Percentiles rank a stretch among this genome's conserved stretches.
Evolutionary conservation across 2,888 invertebrate genomes (phyloP).

Genomic region (Megamerina dolium): DNA sequence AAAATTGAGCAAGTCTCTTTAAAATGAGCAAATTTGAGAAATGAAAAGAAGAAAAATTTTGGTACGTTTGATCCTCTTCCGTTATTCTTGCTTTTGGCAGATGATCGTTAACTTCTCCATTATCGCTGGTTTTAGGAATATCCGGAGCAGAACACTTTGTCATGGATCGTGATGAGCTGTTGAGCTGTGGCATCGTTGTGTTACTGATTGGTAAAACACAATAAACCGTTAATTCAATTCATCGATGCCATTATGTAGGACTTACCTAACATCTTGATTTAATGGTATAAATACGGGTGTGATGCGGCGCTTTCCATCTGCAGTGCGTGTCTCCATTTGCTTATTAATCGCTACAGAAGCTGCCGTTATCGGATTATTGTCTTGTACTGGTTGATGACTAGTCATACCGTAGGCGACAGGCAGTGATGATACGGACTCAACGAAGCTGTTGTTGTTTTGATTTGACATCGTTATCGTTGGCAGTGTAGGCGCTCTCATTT

Average conservation of each 20-base stretch:
- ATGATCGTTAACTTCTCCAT: background rate
- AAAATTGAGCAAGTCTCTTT: no score
- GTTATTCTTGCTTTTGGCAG: slow-evolving; percentile 29
- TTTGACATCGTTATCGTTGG: slow-evolving; percentile 22
- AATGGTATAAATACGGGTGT: slow-evolving; percentile 91
- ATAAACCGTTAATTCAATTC: no score
- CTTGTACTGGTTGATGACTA: background rate
- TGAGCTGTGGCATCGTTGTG: background rate
- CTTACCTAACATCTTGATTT: slow-evolving; percentile 52
- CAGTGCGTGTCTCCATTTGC: slow-evolving; percentile 89
- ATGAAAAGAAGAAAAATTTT: background rate
- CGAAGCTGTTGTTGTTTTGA: slow-evolving; percentile 17
- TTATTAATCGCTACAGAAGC: slow-evolving; percentile 64
- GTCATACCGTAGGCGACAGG: background rate
- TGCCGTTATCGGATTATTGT: slow-evolving; percentile 12
- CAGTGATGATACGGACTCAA: slow-evolving; percentile 5
- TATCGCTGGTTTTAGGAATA: background rate
- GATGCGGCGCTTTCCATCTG: slow-evolving; percentile 91
- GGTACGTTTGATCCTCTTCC: slow-evolving; percentile 32
- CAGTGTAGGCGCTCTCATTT: slow-evolving; percentile 32
- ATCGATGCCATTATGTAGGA: no score
- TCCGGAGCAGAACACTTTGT: background rate
- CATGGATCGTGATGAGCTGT: background rate
- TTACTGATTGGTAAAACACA: no score
- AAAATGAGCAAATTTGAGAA: background rate